Percentiles rank a stretch among this genome's conserved stretches.
These are phyloP conservation scores for Tenodera sinensis DNA, from an alignment of 2,888 invertebrate species.

Conservation along the genomic window DNA sequence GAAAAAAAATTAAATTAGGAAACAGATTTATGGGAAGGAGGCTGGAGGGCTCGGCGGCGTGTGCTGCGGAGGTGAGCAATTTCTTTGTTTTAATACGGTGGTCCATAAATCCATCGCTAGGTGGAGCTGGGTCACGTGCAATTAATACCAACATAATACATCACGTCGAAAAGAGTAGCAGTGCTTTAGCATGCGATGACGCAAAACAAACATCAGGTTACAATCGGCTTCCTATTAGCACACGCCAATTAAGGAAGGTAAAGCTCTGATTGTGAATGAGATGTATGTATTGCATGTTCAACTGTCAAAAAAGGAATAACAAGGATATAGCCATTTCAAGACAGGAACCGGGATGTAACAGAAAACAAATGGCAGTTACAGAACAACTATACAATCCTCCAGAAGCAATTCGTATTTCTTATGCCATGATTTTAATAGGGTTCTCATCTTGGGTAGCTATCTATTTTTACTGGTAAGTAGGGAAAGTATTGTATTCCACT, in stretches of 20 bases:
- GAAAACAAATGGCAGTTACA: no score
- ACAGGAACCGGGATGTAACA: no score
- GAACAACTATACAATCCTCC: no score
- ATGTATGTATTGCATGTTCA: neutral
- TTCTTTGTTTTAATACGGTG: slow-evolving; percentile 23
- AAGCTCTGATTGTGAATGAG: neutral
- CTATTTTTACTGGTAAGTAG: no score
- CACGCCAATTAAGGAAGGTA: neutral
- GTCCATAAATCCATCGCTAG: slow-evolving; percentile 13
- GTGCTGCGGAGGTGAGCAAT: neutral
- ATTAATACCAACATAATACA: neutral
- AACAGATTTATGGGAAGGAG: slow-evolving; percentile 24
- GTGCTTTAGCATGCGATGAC: neutral
- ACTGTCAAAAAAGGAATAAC: no score
- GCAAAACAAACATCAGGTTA: neutral
- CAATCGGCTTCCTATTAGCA: neutral
- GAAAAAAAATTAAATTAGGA: slow-evolving; percentile 26
- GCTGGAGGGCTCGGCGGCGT: neutral
- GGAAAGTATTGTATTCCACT: no score
- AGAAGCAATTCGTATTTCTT: no score
- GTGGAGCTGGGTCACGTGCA: neutral
- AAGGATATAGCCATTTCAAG: no score
- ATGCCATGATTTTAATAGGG: no score
- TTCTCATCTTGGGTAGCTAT: no score
- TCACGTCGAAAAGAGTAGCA: neutral